Evolutionary conservation across 2,797 vertebrate species (phyloP).

Genomic region (Tympanoctomys barrerae): DNA sequence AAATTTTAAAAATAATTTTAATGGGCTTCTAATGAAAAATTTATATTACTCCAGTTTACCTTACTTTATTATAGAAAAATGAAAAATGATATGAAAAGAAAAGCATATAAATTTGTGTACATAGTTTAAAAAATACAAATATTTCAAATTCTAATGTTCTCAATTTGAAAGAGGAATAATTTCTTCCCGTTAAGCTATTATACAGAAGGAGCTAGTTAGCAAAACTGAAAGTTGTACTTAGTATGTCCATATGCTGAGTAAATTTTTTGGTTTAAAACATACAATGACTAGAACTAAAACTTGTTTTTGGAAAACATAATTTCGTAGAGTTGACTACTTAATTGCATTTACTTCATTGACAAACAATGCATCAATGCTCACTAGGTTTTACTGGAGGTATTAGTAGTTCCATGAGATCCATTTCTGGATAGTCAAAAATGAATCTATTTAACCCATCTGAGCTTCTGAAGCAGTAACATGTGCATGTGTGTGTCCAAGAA

Average conservation of each 20-base stretch:
- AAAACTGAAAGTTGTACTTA: slow-evolving; percentile 25
- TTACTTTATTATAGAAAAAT: slow-evolving; percentile 39
- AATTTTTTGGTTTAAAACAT: not conserved
- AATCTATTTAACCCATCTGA: slow-evolving; percentile 44
- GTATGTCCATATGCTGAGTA: not conserved
- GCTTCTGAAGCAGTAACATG: slow-evolving; percentile 44
- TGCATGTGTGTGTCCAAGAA: slow-evolving; percentile 22
- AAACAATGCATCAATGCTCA: not conserved
- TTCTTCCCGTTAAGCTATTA: not conserved
- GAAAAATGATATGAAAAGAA: slow-evolving; percentile 24
- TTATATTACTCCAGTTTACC: not conserved
- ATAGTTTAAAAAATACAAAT: slow-evolving; percentile 7
- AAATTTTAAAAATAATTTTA: slow-evolving; percentile 49
- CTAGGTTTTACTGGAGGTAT: not conserved
- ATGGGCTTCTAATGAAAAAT: not conserved
- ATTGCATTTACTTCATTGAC: slow-evolving; percentile 27
- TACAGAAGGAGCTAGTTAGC: not conserved
- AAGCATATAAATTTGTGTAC: not conserved
- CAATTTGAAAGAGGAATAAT: slow-evolving; percentile 11
- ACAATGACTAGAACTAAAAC: slow-evolving; percentile 15
- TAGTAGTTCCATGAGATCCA: not conserved
- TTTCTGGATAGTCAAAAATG: not conserved
- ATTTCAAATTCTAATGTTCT: slow-evolving; percentile 12
- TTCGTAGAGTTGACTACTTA: not conserved
- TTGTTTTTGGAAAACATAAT: slow-evolving; percentile 34